A percentile compares a stretch with the other conserved stretches of the same genome.
phyloP scores from a whole-genome alignment of 2,113 vertebrate species.

The Pelodiscus sinensis region DNA sequence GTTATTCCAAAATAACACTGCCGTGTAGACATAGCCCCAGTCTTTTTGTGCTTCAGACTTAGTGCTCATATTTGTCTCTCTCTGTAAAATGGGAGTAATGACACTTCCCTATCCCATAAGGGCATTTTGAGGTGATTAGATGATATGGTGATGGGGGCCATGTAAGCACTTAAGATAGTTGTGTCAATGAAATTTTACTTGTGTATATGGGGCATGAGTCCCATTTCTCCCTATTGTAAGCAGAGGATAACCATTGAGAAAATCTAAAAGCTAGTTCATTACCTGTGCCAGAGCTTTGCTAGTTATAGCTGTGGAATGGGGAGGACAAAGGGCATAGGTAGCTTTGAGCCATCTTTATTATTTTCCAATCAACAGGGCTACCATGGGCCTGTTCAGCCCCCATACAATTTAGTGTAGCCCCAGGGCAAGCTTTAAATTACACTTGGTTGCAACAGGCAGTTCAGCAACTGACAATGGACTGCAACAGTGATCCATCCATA shows the following conservation, averaged over 20 bases:
- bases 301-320: not conserved
- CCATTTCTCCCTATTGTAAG: not conserved
- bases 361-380: accelerated
- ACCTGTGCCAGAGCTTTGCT: not conserved
- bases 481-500: accelerated
- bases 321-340: not conserved
- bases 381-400: not conserved
- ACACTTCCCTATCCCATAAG: not conserved
- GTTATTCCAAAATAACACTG: no score
- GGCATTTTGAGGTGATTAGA: not conserved
- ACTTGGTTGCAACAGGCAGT: not conserved
- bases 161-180: no score
- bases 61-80: no score
- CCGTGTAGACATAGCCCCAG: no score
- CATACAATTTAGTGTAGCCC: not conserved
- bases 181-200: not conserved
- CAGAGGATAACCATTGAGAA: not conserved
- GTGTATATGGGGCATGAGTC: not conserved
- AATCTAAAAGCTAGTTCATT: not conserved
- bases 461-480: not conserved
- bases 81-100: not conserved
- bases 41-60: not conserved
- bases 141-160: not conserved
- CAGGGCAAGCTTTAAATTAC: not conserved
- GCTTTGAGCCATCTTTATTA: not conserved